A percentile compares a stretch with the other conserved stretches of the same genome.
Evolutionary conservation across 2,888 invertebrate species (phyloP).

Genomic region (Anorthoa munda): DNA sequence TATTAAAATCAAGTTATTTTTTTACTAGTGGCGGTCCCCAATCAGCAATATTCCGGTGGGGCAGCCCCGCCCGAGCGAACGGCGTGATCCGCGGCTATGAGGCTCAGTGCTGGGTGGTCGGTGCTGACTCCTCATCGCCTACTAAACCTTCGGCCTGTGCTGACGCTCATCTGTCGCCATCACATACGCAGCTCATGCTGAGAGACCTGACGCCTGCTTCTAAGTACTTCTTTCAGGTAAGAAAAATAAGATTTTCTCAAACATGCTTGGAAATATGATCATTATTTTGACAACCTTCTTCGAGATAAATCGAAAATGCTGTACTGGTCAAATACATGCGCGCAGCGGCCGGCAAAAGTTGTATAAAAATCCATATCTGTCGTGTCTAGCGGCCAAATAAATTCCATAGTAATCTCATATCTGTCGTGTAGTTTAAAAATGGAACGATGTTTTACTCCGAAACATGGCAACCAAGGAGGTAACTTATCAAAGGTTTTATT

Average conservation of each 20-base stretch:
- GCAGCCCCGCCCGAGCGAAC: slow-evolving; percentile 93
- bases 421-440: no score
- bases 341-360: no score
- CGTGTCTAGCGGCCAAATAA: no score
- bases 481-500: no score
- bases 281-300: no score
- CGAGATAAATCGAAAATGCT: no score
- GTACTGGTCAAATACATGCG: no score
- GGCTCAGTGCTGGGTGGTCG: slow-evolving; percentile 92
- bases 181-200: slow-evolving; percentile 91
- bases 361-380: no score
- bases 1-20: neutral
- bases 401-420: no score
- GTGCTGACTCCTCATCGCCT: slow-evolving; percentile 57
- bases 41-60: slow-evolving; percentile 95
- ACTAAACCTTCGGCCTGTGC: slow-evolving; percentile 90
- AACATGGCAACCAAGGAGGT: no score
- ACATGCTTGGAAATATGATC: no score
- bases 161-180: slow-evolving; percentile 86
- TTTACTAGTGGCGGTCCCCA: slow-evolving; percentile 81
- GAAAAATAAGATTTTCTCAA: neutral
- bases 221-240: slow-evolving; percentile 93
- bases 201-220: slow-evolving; percentile 91
- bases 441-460: no score
- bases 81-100: slow-evolving; percentile 94